Evolutionary conservation across 2,888 invertebrate genomes (phyloP), one percentile per base, ranked within the genome.

Genomic region (Andrena bicolor): DNA sequence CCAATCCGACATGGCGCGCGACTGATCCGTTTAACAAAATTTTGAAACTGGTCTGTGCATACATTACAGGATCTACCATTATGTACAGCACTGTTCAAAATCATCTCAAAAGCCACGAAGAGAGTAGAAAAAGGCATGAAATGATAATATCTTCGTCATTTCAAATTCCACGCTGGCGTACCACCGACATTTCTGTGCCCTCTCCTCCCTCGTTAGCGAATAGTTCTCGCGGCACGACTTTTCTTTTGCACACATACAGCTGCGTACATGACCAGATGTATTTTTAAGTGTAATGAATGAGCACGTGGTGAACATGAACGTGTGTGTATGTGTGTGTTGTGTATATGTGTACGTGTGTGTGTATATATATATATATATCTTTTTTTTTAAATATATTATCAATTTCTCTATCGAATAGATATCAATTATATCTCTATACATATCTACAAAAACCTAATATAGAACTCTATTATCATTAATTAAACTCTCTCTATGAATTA

Each of bases 401-500:
- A 92, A 93, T 92, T 92, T 93, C 87, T 91, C 90, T 92, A 92
- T 91, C 89, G 89, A 90, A 91, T 92, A 91, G 90, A 91, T 91
- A 90, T 92, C 84, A 90, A 87, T 88, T 90, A 90, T 89, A 90
- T 89, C 90, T 92, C 90, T 92, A 92, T 93, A 93, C 92, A 91
- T 93, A 93, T 93, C 93, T 93, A 93, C 92, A 93, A 90, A 91
- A 92, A 91, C 91, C 90, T 92, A 92, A 92, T 91, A 92, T 92
- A 93, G 91, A 92, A 90, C 90, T 93, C 91, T 92, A 92, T 93
- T 91, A 91, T 91, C 86, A 88, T 91, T 93, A 92, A 90, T 93
- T 93, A 92, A 93, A 93, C 92, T 93, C 91, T 93, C 91, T 93
- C 92, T 93, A 93, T 91, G 87, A 92, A 91, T 92, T 91, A 92